Evolutionary conservation across 1,140 invertebrate genomes (phyloP), one percentile per base, ranked within the genome.

Genomic region (Ips nitidus): DNA sequence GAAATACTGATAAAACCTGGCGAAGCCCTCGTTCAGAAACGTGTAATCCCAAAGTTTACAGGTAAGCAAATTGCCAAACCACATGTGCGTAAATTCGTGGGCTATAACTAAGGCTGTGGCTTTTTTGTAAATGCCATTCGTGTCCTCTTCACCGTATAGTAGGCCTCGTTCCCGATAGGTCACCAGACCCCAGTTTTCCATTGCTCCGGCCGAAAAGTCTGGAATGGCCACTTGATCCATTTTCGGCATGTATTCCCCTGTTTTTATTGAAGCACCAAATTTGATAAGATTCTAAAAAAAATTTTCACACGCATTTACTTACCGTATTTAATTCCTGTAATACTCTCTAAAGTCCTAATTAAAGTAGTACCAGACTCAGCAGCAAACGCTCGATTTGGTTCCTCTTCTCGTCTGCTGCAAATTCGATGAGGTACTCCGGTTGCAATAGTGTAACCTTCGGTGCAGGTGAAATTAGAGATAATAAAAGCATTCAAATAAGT

Each of bases 21-120:
- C 94, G 78, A 98, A 96, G 2, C 94, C 94, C 83, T 95, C 94
- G 80, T 95, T 95, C 5, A 97, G 82, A 93, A 94, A 97, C 0
- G 97, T 82, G 80, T 97, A 93, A 78, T 92, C 89, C 94, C 94
- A 97, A 94, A 94, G 96, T 72, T 89, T 84, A 86, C 94, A 89
- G 6, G 93, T 95, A 2, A 95, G 93, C 73, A 94, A 83, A 83
- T 94, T 93, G 63, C 92, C 92, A 81, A 94, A 94, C 93, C 93
- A 95, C 90, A 90, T 93, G 77, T 98, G 95, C 5, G 94, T 94
- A 59, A 97, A 83, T 82, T 98, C 96, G 80, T 98, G 95, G 1
- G 90, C 88, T 41, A 98, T 86, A 0, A 94, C 92, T 5, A 87
- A 83, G 4, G 92, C 90, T 2, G 97, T 89, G 68, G 86, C 82